phyloP scores from a whole-genome alignment of 1,140 invertebrate species.

The Achroia grisella region DNA sequence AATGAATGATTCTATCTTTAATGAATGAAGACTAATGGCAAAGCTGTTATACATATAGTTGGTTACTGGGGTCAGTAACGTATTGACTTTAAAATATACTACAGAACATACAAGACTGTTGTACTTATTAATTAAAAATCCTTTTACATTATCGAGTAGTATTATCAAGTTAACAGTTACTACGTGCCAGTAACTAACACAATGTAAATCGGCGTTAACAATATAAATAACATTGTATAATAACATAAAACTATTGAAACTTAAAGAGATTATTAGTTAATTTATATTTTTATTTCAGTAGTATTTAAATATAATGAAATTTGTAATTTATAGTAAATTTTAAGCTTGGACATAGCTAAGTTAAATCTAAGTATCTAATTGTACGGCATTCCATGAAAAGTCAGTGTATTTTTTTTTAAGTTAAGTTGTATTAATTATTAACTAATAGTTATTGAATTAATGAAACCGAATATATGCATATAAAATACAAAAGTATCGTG shows the following conservation, averaged over 20 bases:
- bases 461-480: conserved; percentile 71
- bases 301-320: conserved; percentile 51
- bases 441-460: conserved; percentile 65
- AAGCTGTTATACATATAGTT: too few species aligned
- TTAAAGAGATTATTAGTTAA: conserved; percentile 54
- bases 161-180: too few species aligned
- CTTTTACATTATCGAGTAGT: too few species aligned
- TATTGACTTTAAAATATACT: too few species aligned
- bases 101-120: too few species aligned
- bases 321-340: conserved; percentile 63
- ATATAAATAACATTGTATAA: too few species aligned
- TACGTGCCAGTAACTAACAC: too few species aligned
- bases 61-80: too few species aligned
- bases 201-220: too few species aligned
- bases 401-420: conserved; percentile 65
- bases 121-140: too few species aligned
- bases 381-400: conserved; percentile 45
- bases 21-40: too few species aligned
- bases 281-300: conserved; percentile 39
- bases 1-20: too few species aligned
- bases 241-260: neutral
- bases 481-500: conserved; percentile 44
- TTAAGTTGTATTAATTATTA: conserved; percentile 66
- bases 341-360: conserved; percentile 68
- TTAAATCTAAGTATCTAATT: conserved; percentile 40